phyloP scores from a whole-genome alignment of 2,113 vertebrate genomes.

The Festucalex cinctus region DNA sequence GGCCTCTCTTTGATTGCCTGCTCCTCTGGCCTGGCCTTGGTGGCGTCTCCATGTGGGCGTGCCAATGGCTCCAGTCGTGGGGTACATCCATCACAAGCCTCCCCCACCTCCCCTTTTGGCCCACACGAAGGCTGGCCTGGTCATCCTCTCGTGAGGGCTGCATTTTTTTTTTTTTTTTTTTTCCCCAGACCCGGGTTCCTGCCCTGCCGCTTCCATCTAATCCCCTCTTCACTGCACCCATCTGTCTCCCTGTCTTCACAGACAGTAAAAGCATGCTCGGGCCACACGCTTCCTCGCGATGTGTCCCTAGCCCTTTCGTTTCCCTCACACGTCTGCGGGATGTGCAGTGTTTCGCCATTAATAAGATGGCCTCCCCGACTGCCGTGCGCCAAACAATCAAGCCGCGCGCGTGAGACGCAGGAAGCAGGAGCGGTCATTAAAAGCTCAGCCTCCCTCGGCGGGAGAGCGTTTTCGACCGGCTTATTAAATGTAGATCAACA shows the following conservation, averaged over 20 bases:
- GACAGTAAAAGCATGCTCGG: constrained; percentile 49
- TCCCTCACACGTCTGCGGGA: constrained; percentile 35
- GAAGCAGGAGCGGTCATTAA: constrained; percentile 70
- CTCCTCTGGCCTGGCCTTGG: constrained; percentile 58
- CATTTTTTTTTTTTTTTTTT: constrained; percentile 42
- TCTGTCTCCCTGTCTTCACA: constrained; percentile 56
- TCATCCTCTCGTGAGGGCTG: constrained; percentile 44
- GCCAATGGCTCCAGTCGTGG: constrained; percentile 46
- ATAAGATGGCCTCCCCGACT: constrained; percentile 62
- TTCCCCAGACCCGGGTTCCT: constrained; percentile 34
- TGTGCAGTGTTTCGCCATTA: constrained; percentile 56
- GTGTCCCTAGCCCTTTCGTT: constrained; percentile 29
- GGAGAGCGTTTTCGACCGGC: constrained; percentile 64
- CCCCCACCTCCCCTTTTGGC: constrained; percentile 21
- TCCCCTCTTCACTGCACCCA: constrained; percentile 57
- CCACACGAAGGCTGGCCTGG: constrained; percentile 30
- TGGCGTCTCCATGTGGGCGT: constrained; percentile 56
- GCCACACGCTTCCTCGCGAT: constrained; percentile 34
- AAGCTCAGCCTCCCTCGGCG: constrained; percentile 55
- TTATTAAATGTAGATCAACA: constrained; percentile 72
- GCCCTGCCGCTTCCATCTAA: constrained; percentile 57
- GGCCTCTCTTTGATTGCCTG: constrained; percentile 61
- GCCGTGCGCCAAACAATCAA: constrained; percentile 52
- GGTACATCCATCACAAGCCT: constrained; percentile 63
- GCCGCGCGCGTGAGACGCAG: constrained; percentile 59